These are phyloP conservation scores for Gandaritis pyraliata DNA, from an alignment of 2,888 invertebrate genomes.

Conservation along the genomic window DNA sequence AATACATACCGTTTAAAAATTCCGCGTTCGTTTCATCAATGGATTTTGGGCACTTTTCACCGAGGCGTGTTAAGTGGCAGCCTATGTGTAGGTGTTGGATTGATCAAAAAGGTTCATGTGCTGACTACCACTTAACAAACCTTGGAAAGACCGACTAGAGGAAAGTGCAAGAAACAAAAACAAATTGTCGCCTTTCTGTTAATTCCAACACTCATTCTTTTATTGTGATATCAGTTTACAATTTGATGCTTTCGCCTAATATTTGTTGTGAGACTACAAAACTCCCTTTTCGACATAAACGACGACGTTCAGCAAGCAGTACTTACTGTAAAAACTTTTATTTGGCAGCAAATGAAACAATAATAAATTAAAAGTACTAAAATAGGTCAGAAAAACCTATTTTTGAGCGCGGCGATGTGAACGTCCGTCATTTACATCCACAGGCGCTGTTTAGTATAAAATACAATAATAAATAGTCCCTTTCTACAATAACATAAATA, in stretches of 20 bases:
- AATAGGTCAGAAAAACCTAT: slow-evolving; percentile 17
- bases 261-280: slow-evolving; percentile 84
- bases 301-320: slow-evolving; percentile 54
- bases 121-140: slow-evolving; percentile 10
- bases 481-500: slow-evolving; percentile 78
- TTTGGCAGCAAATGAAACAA: slow-evolving; percentile 15
- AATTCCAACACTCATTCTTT: slow-evolving; percentile 85
- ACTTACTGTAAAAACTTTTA: background rate
- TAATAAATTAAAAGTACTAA: background rate
- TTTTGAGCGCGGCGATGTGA: slow-evolving; percentile 40
- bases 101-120: background rate
- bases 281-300: slow-evolving; percentile 54
- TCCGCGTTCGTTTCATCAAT: slow-evolving; percentile 60
- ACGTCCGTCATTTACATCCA: slow-evolving; percentile 63
- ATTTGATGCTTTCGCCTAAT: slow-evolving; percentile 62
- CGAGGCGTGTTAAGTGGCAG: slow-evolving; percentile 18
- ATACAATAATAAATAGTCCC: slow-evolving; percentile 77
- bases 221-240: slow-evolving; percentile 82
- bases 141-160: slow-evolving; percentile 20
- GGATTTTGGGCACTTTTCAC: slow-evolving; percentile 30
- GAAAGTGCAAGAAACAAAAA: slow-evolving; percentile 66
- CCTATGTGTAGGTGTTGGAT: background rate
- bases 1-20: slow-evolving; percentile 76
- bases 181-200: slow-evolving; percentile 80
- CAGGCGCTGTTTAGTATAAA: slow-evolving; percentile 59